These are phyloP conservation scores for Loripinus fragilis DNA, from an alignment of 2,888 invertebrate genomes.

Conservation along the genomic window DNA sequence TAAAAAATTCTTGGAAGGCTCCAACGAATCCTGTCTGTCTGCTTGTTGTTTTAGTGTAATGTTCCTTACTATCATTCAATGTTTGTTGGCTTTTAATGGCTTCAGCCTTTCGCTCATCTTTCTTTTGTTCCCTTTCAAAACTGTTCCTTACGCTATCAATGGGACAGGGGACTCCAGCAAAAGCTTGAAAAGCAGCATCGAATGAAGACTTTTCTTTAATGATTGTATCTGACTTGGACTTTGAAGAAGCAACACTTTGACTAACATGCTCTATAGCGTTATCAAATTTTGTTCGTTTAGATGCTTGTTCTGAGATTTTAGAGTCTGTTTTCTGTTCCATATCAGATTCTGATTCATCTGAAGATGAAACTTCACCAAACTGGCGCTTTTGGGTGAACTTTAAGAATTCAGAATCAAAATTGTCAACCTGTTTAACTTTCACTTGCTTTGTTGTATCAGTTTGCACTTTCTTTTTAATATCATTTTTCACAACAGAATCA, in stretches of 20 bases:
- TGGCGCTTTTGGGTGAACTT: constrained; percentile 29
- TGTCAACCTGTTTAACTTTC: not conserved
- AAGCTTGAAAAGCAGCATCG: not conserved
- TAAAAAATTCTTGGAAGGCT: constrained; percentile 33
- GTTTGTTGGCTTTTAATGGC: not conserved
- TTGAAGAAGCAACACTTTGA: not conserved
- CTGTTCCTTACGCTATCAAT: not conserved
- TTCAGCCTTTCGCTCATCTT: not conserved
- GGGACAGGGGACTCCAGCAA: constrained; percentile 15
- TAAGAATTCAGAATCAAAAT: constrained; percentile 40
- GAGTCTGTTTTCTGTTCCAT: no score
- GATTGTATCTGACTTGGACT: not conserved
- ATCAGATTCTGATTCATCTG: constrained; percentile 17
- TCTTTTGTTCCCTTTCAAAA: not conserved
- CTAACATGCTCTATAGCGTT: not conserved
- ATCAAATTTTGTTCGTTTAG: not conserved
- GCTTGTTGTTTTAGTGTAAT: not conserved
- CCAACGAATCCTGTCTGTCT: constrained; percentile 16
- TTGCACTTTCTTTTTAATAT: not conserved
- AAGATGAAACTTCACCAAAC: not conserved
- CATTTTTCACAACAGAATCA: not conserved
- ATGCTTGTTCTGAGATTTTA: not conserved
- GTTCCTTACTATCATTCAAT: not conserved
- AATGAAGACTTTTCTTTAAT: not conserved
- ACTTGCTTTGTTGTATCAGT: not conserved